Evolutionary conservation across 2,888 invertebrate species (phyloP), one percentile per base, ranked within the genome.

Genomic region (Neoaliturus tenellus): DNA sequence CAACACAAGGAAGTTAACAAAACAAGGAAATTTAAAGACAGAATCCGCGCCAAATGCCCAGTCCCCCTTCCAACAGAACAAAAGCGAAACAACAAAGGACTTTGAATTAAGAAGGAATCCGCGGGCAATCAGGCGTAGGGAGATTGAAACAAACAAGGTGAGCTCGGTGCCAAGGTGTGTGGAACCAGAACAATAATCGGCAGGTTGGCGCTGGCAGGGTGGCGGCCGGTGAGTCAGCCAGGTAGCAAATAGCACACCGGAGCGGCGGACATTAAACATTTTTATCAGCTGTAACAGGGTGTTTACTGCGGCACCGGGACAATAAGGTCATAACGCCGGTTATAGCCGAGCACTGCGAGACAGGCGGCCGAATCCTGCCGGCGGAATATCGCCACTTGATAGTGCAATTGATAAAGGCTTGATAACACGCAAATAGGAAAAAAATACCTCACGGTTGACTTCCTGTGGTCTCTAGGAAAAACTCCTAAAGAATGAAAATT

Each of bases 91-190:
- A 44, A 44, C 4, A 44, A 2, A 62, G 17, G 62, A 28, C 62
- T n/a, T n/a, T n/a, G 31, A 62, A 62, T 62, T 62, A 62, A 62
- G 62, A 62, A 31, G 62, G 62, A 62, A 62, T 62, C 31, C 62
- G 62, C 62, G 28, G 62, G 62, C 31, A 62, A 62, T 62, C 62
- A 62, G 31, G 62, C 62, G 62, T 62, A 12, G 3, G 62, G 31
- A 25, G 62, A 62, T 25, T 62, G 62, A 62, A 62, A 62, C 62
- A 62, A 62, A 62, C 62, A 62, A 28, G 62, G 20, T 1, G 28
- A n/a, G n/a, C n/a, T n/a, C 31, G 8, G 28, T 28, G 62, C 62
- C 62, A 62, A 62, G n/a, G 31, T 62, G 62, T 62, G 62, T 31
- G 31, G 25, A 23, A 14, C 51, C 55, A 55, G 62, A 62, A 62